Evolutionary conservation across 2,888 invertebrate species (phyloP).

Genomic region (Amphiduros pacificus): DNA sequence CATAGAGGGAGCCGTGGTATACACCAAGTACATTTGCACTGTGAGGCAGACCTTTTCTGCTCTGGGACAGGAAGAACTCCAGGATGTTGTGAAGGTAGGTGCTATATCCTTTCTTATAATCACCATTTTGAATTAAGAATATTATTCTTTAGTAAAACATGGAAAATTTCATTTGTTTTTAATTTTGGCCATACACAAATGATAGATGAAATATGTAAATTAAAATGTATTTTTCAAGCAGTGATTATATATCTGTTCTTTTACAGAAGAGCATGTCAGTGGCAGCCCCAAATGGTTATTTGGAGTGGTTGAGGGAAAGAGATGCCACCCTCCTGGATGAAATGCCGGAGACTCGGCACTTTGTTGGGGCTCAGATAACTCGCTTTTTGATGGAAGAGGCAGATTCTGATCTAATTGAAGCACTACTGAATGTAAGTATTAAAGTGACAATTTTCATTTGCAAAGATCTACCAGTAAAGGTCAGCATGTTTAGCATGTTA

Average conservation of each 20-base stretch:
- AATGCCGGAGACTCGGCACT: conserved; percentile 35
- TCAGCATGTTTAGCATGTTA: too few species aligned
- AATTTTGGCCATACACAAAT: neutral
- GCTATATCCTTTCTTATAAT: neutral
- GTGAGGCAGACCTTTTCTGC: neutral
- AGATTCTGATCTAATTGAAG: conserved; percentile 29
- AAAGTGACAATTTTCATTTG: too few species aligned
- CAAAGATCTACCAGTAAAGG: too few species aligned
- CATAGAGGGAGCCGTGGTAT: too few species aligned
- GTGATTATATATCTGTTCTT: neutral
- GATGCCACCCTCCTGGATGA: conserved; percentile 27
- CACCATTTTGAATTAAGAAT: neutral
- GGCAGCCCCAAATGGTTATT: conserved; percentile 27
- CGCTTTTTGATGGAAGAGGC: conserved; percentile 34
- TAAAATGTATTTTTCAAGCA: too few species aligned
- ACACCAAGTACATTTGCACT: conserved; percentile 16
- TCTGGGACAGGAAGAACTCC: neutral
- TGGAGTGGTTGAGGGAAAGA: conserved; percentile 33
- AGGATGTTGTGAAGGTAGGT: neutral
- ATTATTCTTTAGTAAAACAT: neutral
- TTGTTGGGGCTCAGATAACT: conserved; percentile 33
- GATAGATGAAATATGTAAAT: too few species aligned
- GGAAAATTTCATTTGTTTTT: neutral
- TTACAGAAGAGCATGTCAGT: conserved; percentile 28
- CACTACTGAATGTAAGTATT: conserved; percentile 37